Evolutionary conservation across 92 coral and sea anemone species (phyloP).

Genomic region (Umimayanthus chanpuru): DNA sequence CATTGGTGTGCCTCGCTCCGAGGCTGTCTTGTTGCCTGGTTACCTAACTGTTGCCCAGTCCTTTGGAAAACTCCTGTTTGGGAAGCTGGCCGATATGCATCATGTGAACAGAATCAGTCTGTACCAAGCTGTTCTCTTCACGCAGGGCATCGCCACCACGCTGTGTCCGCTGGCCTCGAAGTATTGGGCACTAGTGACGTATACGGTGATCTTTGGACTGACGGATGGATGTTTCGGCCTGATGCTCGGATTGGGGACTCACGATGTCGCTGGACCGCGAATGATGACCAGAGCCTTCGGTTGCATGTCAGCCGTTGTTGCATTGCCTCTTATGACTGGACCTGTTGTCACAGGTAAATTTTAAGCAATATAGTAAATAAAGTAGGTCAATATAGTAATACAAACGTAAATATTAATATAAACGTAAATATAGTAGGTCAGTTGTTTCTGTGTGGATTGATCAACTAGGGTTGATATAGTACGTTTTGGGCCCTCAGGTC

Average conservation of each 20-base stretch:
- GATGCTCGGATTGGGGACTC: constrained; percentile 42
- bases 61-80: constrained; percentile 32
- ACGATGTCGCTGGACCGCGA: constrained; percentile 32
- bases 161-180: constrained; percentile 34
- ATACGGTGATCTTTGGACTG: constrained; percentile 30
- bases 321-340: constrained; percentile 24
- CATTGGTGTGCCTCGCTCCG: constrained; percentile 41
- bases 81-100: constrained; percentile 29
- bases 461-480: not conserved
- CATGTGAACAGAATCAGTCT: constrained; percentile 24
- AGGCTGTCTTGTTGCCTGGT: constrained; percentile 39
- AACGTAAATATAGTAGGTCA: too few relatives aligned
- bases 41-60: constrained; percentile 46
- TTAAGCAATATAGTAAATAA: too few relatives aligned
- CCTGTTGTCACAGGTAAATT: constrained; percentile 35
- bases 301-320: constrained; percentile 32
- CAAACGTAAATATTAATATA: too few relatives aligned
- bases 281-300: constrained; percentile 46
- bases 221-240: constrained; percentile 33
- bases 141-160: constrained; percentile 37
- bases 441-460: not conserved
- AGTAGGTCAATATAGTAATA: too few relatives aligned
- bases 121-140: constrained; percentile 33
- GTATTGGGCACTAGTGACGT: constrained; percentile 36
- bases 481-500: too few relatives aligned